Percentiles rank a stretch among this genome's conserved stretches.
Conservation (phyloP, 1,140 invertebrate genomes). For the Proales similis region DNA sequence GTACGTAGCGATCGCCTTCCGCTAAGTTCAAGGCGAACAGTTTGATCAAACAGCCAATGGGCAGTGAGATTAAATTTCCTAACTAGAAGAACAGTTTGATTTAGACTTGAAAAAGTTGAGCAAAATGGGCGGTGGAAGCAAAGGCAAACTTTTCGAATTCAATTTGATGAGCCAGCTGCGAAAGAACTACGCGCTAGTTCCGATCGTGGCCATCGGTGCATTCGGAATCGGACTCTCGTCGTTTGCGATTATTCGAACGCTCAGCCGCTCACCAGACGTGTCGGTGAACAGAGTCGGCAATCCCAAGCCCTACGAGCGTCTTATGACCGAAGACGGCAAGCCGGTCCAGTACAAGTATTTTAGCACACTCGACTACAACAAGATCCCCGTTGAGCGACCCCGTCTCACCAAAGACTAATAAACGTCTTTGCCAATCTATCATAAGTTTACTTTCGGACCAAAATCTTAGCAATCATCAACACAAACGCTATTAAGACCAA, state of each 20-base stretch:
- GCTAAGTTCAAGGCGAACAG: no score
- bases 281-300: neutral
- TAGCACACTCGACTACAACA: constrained; percentile 21
- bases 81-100: neutral
- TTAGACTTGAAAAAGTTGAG: neutral
- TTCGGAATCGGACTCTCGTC: constrained; percentile 21
- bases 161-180: constrained; percentile 22
- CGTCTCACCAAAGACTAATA: no score
- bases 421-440: no score
- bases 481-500: no score
- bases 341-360: constrained; percentile 37
- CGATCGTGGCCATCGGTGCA: constrained; percentile 9
- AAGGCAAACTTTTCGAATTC: constrained; percentile 35
- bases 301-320: constrained; percentile 29
- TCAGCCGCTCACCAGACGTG: constrained; percentile 25
- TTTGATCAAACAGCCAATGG: no score
- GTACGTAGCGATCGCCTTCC: no score
- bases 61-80: neutral
- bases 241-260: constrained; percentile 24
- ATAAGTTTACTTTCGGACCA: no score
- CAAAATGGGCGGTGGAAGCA: constrained; percentile 36
- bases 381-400: constrained; percentile 15
- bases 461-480: no score
- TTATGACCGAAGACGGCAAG: constrained; percentile 24
- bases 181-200: constrained; percentile 17